A percentile compares a stretch with the other conserved stretches of the same genome.
These are phyloP conservation scores for Siniperca undulata DNA, from an alignment of 2,797 vertebrate species.

Conservation along the genomic window DNA sequence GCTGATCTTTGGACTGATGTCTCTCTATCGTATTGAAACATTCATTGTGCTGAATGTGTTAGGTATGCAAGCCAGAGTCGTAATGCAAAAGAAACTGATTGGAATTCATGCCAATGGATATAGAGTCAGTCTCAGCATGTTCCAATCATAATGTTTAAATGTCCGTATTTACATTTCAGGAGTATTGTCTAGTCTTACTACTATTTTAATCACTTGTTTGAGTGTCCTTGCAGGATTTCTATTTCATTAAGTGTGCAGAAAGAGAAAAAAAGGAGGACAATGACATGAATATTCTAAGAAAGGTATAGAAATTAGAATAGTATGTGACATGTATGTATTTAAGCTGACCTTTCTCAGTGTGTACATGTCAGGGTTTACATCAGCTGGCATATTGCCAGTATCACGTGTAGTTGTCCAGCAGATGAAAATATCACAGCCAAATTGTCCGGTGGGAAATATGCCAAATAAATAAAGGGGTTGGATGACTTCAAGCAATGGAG, in stretches of 20 bases:
- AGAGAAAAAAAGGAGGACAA: constrained; percentile 5
- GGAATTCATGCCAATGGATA: constrained; percentile 42
- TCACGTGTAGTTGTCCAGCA: too few relatives aligned
- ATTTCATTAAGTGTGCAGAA: constrained; percentile 4
- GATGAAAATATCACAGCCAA: too few relatives aligned
- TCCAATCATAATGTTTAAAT: constrained; percentile 35
- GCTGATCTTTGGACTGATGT: constrained; percentile 74
- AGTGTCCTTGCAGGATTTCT: constrained; percentile 4
- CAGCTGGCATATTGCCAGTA: too few relatives aligned
- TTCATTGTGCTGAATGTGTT: constrained; percentile 51
- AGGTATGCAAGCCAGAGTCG: constrained; percentile 31
- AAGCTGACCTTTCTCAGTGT: background rate
- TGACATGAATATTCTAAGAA: background rate
- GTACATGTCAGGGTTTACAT: too few relatives aligned
- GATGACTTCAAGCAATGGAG: too few relatives aligned
- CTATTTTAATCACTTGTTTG: constrained; percentile 3
- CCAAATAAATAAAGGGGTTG: too few relatives aligned
- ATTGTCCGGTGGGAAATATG: too few relatives aligned
- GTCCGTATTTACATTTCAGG: constrained; percentile 34
- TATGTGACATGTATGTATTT: background rate
- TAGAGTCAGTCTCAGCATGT: constrained; percentile 15
- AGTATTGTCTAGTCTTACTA: background rate
- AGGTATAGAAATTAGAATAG: background rate
- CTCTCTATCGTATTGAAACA: constrained; percentile 63
- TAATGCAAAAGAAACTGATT: constrained; percentile 49